Percentiles rank a stretch among this genome's conserved stretches.
Conservation (phyloP, 2,797 vertebrate species). For the Heterohyrax brucei region DNA sequence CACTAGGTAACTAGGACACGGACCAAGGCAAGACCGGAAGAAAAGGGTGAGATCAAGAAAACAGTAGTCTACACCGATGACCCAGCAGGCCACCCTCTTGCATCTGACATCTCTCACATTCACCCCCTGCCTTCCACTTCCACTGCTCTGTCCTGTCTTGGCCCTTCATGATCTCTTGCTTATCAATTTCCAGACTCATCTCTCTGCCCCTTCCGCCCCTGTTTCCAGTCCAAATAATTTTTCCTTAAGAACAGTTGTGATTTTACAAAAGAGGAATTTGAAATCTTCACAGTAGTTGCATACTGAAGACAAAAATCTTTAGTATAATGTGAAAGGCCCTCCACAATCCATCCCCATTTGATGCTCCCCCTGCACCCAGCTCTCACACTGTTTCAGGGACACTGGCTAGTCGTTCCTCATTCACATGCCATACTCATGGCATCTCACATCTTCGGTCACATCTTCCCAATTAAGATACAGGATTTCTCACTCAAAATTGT, state of each 20-base stretch:
- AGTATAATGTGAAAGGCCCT: neutral
- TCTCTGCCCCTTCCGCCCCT: neutral
- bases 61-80: neutral
- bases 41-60: neutral
- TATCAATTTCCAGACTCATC: neutral
- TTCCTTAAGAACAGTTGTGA: conserved; percentile 20
- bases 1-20: neutral
- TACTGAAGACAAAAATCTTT: conserved; percentile 15
- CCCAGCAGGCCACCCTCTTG: too few relatives aligned
- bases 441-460: neutral
- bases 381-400: rapidly evolving
- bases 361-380: neutral
- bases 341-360: rapidly evolving
- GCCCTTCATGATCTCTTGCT: neutral
- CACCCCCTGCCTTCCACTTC: neutral
- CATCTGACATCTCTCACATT: neutral
- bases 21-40: neutral
- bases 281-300: neutral
- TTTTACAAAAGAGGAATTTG: conserved; percentile 1
- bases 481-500: neutral
- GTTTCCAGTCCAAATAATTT: neutral
- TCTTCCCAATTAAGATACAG: neutral
- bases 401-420: neutral
- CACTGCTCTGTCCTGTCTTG: too few relatives aligned
- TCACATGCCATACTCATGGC: rapidly evolving